Conservation (phyloP, 2,888 invertebrate genomes). For the Smittia aterrima region DNA sequence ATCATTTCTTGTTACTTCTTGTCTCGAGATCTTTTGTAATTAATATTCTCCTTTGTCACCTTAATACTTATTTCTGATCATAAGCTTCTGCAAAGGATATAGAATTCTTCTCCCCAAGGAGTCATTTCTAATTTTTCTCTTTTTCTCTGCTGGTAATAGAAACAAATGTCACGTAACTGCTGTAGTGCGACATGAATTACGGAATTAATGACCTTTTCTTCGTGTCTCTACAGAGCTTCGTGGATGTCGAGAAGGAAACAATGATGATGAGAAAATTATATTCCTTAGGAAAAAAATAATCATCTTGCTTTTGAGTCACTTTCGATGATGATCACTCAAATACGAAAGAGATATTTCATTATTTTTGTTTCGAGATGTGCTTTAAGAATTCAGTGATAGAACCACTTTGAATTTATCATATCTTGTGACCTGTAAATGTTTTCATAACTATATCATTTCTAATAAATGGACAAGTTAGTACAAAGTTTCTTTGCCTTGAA, state of each 20-base stretch:
- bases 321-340: too few relatives aligned
- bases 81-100: neutral
- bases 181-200: constrained; percentile 16
- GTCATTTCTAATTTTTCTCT: neutral
- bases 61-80: neutral
- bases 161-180: neutral
- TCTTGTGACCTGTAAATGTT: too few relatives aligned
- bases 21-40: neutral
- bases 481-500: too few relatives aligned
- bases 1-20: neutral
- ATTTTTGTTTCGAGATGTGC: too few relatives aligned
- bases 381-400: too few relatives aligned
- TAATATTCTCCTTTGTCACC: constrained; percentile 4
- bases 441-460: too few relatives aligned
- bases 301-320: too few relatives aligned
- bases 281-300: neutral
- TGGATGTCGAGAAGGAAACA: neutral
- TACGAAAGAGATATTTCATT: too few relatives aligned
- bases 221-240: neutral
- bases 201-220: constrained; percentile 20
- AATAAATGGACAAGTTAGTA: too few relatives aligned
- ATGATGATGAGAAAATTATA: neutral
- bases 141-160: neutral
- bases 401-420: too few relatives aligned
- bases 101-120: neutral